Percentiles rank a stretch among this genome's conserved stretches.
phyloP scores from a whole-genome alignment of 2,888 invertebrate genomes.

The Hedya salicella region DNA sequence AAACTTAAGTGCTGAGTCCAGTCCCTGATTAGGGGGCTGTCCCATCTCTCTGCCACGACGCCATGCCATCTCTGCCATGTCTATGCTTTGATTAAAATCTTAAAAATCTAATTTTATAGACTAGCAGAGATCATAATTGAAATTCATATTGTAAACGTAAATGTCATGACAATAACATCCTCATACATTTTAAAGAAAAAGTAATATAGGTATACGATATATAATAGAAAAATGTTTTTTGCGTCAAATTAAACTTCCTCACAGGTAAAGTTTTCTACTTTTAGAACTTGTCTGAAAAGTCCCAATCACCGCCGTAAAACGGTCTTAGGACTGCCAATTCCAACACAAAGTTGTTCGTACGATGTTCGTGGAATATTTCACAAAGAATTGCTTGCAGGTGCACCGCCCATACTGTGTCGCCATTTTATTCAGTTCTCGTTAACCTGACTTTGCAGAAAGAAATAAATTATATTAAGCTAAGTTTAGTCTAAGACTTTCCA shows the following conservation, averaged over 20 bases:
- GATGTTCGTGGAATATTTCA: conserved; percentile 5
- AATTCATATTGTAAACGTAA: no score
- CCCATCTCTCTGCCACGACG: no score
- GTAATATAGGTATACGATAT: no score
- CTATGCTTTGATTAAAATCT: no score
- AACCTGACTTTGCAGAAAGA: conserved; percentile 12
- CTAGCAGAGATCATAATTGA: no score
- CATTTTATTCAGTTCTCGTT: conserved; percentile 12
- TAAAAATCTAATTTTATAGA: no score
- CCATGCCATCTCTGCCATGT: no score
- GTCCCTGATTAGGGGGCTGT: no score
- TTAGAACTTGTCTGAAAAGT: not conserved
- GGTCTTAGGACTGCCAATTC: conserved; percentile 11
- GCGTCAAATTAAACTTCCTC: conserved; percentile 2
- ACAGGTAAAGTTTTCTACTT: conserved; percentile 4
- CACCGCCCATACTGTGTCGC: conserved; percentile 24
- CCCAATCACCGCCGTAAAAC: conserved; percentile 9
- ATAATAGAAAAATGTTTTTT: no score
- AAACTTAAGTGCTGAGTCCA: no score
- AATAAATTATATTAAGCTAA: conserved; percentile 2
- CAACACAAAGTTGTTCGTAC: conserved; percentile 3
- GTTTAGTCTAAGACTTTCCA: not conserved
- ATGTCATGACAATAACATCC: no score
- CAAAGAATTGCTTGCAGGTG: conserved; percentile 21
- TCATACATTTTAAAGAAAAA: no score